Evolutionary conservation across 2,888 invertebrate species (phyloP).

Genomic region (Drosophila rellima): DNA sequence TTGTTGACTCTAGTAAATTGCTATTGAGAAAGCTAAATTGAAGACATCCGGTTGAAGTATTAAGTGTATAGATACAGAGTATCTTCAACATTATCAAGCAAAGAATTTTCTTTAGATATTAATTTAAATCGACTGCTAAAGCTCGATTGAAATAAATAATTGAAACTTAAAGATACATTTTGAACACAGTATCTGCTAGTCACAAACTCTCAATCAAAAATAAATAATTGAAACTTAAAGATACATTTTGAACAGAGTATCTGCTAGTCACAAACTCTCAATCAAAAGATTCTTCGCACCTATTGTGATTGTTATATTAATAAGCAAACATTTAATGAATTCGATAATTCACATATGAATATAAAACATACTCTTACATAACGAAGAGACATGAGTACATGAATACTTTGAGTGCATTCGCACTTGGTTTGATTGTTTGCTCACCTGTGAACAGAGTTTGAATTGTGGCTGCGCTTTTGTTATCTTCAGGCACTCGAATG

Average conservation of each 20-base stretch:
- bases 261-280: not conserved
- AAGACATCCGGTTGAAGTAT: constrained; percentile 14
- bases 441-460: constrained; percentile 2
- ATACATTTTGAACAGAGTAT: not conserved
- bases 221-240: not conserved
- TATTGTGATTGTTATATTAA: constrained; percentile 20
- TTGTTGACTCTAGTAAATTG: not conserved
- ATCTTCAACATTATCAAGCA: not conserved
- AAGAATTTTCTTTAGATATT: too few species aligned
- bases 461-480: constrained; percentile 48
- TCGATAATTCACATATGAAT: constrained; percentile 17
- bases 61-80: not conserved
- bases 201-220: too few species aligned
- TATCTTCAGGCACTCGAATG: constrained; percentile 43
- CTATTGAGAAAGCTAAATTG: not conserved
- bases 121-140: too few species aligned
- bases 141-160: too few species aligned
- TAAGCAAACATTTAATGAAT: constrained; percentile 40
- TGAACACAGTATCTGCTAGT: too few species aligned
- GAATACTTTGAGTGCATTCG: not conserved
- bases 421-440: not conserved
- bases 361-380: constrained; percentile 25
- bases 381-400: not conserved
- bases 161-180: too few species aligned
- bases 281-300: not conserved